phyloP scores from a whole-genome alignment of 2,113 vertebrate species.

The Chaenogobius annularis region DNA sequence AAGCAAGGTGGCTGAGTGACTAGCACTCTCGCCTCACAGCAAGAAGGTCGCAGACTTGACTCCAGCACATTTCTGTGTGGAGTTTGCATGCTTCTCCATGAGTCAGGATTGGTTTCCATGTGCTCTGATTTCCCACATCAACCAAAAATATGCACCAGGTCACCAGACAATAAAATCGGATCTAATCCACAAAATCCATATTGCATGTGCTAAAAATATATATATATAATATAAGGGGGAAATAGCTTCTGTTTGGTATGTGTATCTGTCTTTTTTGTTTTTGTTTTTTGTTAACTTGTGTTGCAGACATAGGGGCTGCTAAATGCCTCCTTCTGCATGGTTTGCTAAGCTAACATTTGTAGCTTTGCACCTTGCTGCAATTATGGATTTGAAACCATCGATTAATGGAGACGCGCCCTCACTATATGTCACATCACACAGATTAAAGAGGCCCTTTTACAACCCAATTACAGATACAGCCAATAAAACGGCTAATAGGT shows the following conservation, averaged over 20 bases:
- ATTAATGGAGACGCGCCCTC: background rate
- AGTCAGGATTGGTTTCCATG: no score
- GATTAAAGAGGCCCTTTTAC: slow-evolving; percentile 9
- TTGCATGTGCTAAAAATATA: no score
- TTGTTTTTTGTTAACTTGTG: background rate
- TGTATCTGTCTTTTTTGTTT: no score
- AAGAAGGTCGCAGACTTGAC: background rate
- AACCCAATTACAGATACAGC: background rate
- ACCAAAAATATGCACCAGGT: no score
- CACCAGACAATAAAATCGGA: no score
- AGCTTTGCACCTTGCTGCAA: background rate
- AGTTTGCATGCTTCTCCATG: background rate
- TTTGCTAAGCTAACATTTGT: background rate
- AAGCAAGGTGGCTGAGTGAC: no score
- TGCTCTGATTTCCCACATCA: no score
- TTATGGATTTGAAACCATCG: background rate
- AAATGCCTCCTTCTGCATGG: background rate
- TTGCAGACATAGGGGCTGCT: background rate
- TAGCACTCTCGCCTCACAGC: no score
- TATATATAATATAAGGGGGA: no score
- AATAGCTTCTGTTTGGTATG: no score
- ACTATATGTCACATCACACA: slow-evolving; percentile 2
- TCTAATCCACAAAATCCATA: no score
- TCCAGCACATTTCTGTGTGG: background rate
- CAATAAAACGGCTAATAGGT: slow-evolving; percentile 9